Conservation (phyloP, 2,113 vertebrate species). For the Cynopterus brachyotis region DNA sequence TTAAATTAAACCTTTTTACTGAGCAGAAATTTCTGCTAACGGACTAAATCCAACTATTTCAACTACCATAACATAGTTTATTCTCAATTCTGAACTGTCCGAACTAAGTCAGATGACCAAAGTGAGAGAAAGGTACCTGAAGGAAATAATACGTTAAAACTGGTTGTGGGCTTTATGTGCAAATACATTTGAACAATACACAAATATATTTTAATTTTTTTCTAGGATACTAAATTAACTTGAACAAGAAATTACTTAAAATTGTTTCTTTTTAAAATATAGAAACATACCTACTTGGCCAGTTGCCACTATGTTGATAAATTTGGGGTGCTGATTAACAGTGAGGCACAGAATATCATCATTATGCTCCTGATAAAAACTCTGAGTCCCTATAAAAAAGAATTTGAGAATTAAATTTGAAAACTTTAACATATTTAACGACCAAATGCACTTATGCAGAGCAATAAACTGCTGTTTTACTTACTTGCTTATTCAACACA, state of each 20-base stretch:
- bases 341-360: conserved; percentile 99
- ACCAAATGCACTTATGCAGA: background rate
- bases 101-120: background rate
- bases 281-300: conserved; percentile 99
- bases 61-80: background rate
- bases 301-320: conserved; percentile 99
- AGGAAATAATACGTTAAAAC: background rate
- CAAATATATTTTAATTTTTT: background rate
- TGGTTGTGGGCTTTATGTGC: background rate
- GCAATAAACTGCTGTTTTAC: background rate
- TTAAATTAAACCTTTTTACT: background rate
- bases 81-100: background rate
- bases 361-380: conserved; percentile 98
- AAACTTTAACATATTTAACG: background rate
- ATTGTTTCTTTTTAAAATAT: conserved; percentile 79
- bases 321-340: conserved; percentile 99
- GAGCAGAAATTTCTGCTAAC: background rate
- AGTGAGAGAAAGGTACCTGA: background rate
- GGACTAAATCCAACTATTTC: background rate
- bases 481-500: background rate
- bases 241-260: conserved; percentile 57
- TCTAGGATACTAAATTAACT: conserved; percentile 12
- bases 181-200: background rate
- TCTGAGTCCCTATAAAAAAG: conserved; percentile 91
- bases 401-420: conserved; percentile 55